Evolutionary conservation across 2,797 vertebrate genomes (phyloP).

Genomic region (Hippopotamyrus pictus): DNA sequence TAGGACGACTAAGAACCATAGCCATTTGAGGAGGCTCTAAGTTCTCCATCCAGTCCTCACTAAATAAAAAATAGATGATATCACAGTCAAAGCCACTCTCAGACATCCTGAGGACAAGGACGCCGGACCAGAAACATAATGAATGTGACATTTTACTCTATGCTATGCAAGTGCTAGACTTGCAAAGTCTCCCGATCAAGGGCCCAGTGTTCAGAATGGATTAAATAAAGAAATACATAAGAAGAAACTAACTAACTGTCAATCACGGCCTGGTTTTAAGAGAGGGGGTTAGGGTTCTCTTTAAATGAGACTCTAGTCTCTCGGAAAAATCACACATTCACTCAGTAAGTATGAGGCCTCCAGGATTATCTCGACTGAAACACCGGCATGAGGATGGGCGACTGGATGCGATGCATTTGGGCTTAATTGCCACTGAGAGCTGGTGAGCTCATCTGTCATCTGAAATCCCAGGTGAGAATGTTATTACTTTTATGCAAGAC

Average conservation of each 20-base stretch:
- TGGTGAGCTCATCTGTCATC: constrained; percentile 6
- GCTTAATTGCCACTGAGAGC: constrained; percentile 6
- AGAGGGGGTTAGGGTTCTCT: background rate
- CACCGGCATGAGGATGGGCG: background rate
- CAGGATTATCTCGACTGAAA: background rate
- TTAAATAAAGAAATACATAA: constrained; percentile 13
- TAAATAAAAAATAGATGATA: constrained; percentile 3
- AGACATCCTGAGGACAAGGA: background rate
- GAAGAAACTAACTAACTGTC: background rate
- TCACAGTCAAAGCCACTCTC: constrained; percentile 4
- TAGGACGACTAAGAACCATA: background rate
- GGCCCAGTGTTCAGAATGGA: background rate
- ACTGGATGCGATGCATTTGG: background rate
- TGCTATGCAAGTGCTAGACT: background rate
- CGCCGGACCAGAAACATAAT: background rate
- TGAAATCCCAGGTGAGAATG: background rate
- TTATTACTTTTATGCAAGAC: background rate
- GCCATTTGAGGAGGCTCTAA: background rate
- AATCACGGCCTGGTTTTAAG: background rate
- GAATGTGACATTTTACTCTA: constrained; percentile 7
- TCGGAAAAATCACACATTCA: background rate
- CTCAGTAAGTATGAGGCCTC: background rate
- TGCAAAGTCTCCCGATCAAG: background rate
- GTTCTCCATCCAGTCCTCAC: background rate
- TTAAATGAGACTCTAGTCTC: background rate